A percentile compares a stretch with the other conserved stretches of the same genome.
Conservation (phyloP, 64 coral and sea anemone genomes). For the Stichodactyla helianthus region DNA sequence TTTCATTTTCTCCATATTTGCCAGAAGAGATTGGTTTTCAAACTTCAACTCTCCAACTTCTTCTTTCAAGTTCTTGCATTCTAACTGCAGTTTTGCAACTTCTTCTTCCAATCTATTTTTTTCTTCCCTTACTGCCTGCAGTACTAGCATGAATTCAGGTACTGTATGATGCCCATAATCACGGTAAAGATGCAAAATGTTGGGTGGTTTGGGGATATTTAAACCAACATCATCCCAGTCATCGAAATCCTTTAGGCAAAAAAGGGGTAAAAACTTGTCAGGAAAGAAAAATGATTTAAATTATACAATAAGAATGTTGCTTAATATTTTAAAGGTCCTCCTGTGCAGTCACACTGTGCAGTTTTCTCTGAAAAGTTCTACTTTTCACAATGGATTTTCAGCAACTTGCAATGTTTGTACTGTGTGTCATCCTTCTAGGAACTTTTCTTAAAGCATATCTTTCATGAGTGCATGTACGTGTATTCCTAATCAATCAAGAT, state of each 20-base stretch:
- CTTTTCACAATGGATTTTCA: too few species aligned
- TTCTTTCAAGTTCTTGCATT: constrained; percentile 71
- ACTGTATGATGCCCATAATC: constrained; percentile 93
- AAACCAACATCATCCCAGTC: constrained; percentile 99
- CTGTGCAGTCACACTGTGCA: too few species aligned
- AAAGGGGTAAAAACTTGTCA: background rate
- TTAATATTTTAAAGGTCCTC: too few species aligned
- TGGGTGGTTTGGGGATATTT: constrained; percentile 87
- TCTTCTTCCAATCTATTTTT: constrained; percentile 70
- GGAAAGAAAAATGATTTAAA: too few species aligned
- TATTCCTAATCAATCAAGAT: too few species aligned
- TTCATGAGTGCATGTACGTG: too few species aligned
- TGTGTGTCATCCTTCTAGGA: too few species aligned
- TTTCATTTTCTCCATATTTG: constrained; percentile 60
- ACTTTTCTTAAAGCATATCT: too few species aligned
- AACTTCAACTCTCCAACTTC: constrained; percentile 73
- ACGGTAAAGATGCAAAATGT: constrained; percentile 88
- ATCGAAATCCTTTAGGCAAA: constrained; percentile 77
- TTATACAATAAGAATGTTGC: too few species aligned
- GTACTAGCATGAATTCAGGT: constrained; percentile 73
- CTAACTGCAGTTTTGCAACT: constrained; percentile 39
- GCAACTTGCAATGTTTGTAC: too few species aligned
- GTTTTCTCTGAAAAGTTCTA: too few species aligned
- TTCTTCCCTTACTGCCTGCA: constrained; percentile 76
- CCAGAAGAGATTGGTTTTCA: constrained; percentile 74